These are phyloP conservation scores for Ypsolopha sequella DNA, from an alignment of 2,888 invertebrate species.

Conservation along the genomic window DNA sequence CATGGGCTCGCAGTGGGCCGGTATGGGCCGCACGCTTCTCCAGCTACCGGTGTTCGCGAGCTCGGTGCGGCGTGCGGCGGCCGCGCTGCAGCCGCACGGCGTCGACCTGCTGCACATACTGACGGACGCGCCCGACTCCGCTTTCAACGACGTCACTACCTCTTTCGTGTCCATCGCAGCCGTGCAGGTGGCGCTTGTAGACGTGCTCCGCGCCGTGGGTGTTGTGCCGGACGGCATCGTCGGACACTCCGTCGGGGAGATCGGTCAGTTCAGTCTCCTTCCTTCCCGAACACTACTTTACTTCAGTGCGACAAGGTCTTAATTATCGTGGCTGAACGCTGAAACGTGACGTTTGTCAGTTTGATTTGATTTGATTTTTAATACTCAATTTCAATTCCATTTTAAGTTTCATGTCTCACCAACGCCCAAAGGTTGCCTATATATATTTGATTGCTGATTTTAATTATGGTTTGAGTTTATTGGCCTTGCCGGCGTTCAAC, in stretches of 20 bases:
- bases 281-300: no score
- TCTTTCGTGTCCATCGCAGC: slow-evolving; percentile 96
- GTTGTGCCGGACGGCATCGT: slow-evolving; percentile 94
- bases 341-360: no score
- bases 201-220: slow-evolving; percentile 81
- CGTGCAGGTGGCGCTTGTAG: slow-evolving; percentile 96
- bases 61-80: slow-evolving; percentile 82
- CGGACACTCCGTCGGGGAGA: slow-evolving; percentile 95
- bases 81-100: slow-evolving; percentile 81
- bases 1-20: slow-evolving; percentile 98
- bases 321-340: no score
- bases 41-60: slow-evolving; percentile 83
- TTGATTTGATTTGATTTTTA: no score
- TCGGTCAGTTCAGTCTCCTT: slow-evolving; percentile 54
- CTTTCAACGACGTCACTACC: slow-evolving; percentile 88
- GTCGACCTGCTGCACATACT: slow-evolving; percentile 87
- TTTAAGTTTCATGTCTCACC: no score
- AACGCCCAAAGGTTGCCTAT: no score
- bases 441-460: no score
- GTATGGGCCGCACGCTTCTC: slow-evolving; percentile 93
- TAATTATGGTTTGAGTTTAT: no score
- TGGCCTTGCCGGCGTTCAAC: no score
- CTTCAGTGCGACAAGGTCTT: no score
- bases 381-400: no score
- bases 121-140: slow-evolving; percentile 79